Evolutionary conservation across 2,797 vertebrate genomes (phyloP).

Genomic region (Gymnothorax javanicus): DNA sequence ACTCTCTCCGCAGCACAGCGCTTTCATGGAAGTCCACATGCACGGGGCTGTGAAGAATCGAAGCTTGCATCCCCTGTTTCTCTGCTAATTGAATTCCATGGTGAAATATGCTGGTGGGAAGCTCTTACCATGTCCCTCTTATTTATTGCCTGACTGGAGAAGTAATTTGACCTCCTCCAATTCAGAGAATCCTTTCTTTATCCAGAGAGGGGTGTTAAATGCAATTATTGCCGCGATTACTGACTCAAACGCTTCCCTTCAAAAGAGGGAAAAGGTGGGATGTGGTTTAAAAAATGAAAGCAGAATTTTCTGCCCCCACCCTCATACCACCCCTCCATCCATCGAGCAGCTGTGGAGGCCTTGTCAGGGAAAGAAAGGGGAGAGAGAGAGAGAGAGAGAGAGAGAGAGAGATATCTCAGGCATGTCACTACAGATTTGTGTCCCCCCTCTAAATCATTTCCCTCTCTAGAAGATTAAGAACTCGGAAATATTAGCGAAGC

Average conservation of each 20-base stretch:
- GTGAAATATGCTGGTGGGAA: constrained; percentile 75
- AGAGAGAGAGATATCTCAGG: neutral
- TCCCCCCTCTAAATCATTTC: constrained; percentile 69
- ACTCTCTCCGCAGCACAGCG: constrained; percentile 46
- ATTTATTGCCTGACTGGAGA: constrained; percentile 81
- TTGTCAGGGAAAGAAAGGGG: constrained; percentile 1
- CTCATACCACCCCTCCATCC: neutral
- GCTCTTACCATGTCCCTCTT: constrained; percentile 81
- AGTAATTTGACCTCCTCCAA: constrained; percentile 73
- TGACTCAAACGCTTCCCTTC: constrained; percentile 28
- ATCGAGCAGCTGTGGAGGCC: neutral
- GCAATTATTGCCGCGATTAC: constrained; percentile 33
- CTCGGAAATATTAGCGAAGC: constrained; percentile 64
- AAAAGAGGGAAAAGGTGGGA: neutral
- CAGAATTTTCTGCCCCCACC: neutral
- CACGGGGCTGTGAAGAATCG: constrained; percentile 51
- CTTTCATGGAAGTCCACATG: constrained; percentile 57
- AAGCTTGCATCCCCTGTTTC: constrained; percentile 65
- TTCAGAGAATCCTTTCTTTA: constrained; percentile 1
- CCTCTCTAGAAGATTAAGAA: constrained; percentile 71
- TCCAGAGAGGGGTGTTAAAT: constrained; percentile 28
- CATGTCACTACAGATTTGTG: constrained; percentile 62
- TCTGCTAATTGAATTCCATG: constrained; percentile 76
- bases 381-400: neutral
- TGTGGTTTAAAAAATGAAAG: neutral